Percentiles rank a stretch among this genome's conserved stretches.
Evolutionary conservation across 2,888 invertebrate species (phyloP).

Genomic region (Yponomeuta malinellus): DNA sequence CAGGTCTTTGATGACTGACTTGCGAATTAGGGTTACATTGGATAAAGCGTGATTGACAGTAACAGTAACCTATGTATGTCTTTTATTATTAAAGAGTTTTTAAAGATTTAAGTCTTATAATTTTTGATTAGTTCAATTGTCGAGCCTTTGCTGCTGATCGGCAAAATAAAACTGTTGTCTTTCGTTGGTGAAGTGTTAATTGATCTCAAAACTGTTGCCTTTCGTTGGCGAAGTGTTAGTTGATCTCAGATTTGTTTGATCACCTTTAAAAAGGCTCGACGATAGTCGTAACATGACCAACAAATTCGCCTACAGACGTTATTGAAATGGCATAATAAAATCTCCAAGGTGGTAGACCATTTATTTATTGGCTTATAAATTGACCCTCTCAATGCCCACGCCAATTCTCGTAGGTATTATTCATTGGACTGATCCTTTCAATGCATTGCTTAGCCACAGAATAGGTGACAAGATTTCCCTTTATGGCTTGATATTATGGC

Average conservation of each 20-base stretch:
- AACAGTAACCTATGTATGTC: too few species aligned
- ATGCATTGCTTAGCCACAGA: not conserved
- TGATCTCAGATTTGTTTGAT: not conserved
- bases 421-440: conserved; percentile 7
- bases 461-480: conserved; percentile 6
- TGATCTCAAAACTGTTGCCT: too few species aligned
- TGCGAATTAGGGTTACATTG: too few species aligned
- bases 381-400: conserved; percentile 4
- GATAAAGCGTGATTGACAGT: too few species aligned
- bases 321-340: conserved; percentile 9
- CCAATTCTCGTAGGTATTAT: not conserved
- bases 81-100: too few species aligned
- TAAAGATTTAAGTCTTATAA: too few species aligned
- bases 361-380: conserved; percentile 11
- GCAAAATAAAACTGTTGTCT: too few species aligned
- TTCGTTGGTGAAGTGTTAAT: too few species aligned
- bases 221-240: too few species aligned
- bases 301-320: not conserved
- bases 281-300: not conserved
- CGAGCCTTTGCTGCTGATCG: too few species aligned
- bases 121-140: too few species aligned
- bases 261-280: not conserved
- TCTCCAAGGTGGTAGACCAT: conserved; percentile 18
- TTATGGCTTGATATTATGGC: conserved; percentile 1
- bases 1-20: too few species aligned